Base-by-base conservation (phyloP, 1,140 invertebrate species). In the Trialeurodes vaporariorum region DNA sequence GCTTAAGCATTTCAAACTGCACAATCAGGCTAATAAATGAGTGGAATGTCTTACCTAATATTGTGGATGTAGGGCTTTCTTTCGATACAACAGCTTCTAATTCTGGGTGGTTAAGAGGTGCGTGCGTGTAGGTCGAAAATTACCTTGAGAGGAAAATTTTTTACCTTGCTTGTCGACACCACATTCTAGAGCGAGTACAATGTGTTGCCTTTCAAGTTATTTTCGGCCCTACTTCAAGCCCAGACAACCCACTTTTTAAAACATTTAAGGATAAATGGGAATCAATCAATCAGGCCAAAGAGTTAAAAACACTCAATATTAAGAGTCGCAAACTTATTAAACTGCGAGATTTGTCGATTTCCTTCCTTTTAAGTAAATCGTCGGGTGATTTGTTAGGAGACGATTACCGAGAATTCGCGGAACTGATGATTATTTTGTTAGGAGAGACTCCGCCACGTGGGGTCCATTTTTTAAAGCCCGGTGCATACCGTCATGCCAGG, bases 181-280 rank as follows among this genome's bases (percentile, higher is more conserved):
- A 68, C 59, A 59, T 64, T 26, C n/a, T 64, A 27, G n/a, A 68
- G 64, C 40, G 34, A 23, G 17, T 64, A n/a, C n/a, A 24, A 49
- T 27, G 23, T 49, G 34, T 23, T 34, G n/a, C 49, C 9, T 64
- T 70, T 49, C 40, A 69, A 21, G 49, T 27, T n/a, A 27, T 49
- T 25, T 59, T 71, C 11, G 49, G 59, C 60, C 27, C 49, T 25
- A n/a, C 66, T 23, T 60, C 65, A 61, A 67, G 65, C 40, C 66
- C 70, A 63, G 66, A 72, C 60, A 71, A 70, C 26, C 49, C 59
- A 27, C 40, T 70, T 25, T 72, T 69, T 25, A 27, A 70, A 68
- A 25, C 60, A 21, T 70, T 73, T 69, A 58, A 61, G 49, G 70
- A 72, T 25, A 73, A 67, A 59, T 74, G 71, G 71, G 73, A 71